phyloP scores from a whole-genome alignment of 2,888 invertebrate genomes.

The Sympetrum striolatum region DNA sequence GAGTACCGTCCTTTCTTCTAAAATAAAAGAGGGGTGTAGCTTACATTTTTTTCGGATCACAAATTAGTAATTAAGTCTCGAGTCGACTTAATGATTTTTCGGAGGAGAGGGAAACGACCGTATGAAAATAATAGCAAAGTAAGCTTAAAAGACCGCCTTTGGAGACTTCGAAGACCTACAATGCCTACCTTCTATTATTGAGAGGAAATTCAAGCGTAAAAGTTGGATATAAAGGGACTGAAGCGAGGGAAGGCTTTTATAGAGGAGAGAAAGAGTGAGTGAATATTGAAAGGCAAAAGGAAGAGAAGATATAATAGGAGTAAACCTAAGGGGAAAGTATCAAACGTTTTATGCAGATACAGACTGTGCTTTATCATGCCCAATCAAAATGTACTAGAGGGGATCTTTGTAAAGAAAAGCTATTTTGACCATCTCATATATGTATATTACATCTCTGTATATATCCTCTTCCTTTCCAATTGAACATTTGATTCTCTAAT shows the following conservation, averaged over 20 bases:
- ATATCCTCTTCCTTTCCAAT: too few relatives aligned
- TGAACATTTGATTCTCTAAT: too few relatives aligned
- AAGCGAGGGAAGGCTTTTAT: not conserved
- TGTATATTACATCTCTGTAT: too few relatives aligned
- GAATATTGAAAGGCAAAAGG: too few relatives aligned
- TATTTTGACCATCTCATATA: too few relatives aligned
- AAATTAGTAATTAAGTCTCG: slow-evolving; percentile 13
- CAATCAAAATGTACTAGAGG: too few relatives aligned
- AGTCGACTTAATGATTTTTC: slow-evolving; percentile 1
- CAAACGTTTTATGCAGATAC: too few relatives aligned
- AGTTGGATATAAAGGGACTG: not conserved
- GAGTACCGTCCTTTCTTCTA: not conserved
- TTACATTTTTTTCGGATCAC: not conserved
- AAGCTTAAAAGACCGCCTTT: not conserved
- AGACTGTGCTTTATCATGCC: too few relatives aligned
- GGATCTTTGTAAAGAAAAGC: too few relatives aligned
- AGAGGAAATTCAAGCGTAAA: not conserved
- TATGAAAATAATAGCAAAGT: not conserved
- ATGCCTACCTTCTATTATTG: not conserved
- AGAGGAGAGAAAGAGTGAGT: not conserved
- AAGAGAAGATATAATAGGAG: too few relatives aligned
- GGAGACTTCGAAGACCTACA: not conserved
- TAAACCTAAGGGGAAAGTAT: too few relatives aligned
- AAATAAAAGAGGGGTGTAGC: too few relatives aligned
- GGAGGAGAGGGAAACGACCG: not conserved